Evolutionary conservation across 1,140 invertebrate species (phyloP), one percentile per base, ranked within the genome.

Genomic region (Bombus waltoni): DNA sequence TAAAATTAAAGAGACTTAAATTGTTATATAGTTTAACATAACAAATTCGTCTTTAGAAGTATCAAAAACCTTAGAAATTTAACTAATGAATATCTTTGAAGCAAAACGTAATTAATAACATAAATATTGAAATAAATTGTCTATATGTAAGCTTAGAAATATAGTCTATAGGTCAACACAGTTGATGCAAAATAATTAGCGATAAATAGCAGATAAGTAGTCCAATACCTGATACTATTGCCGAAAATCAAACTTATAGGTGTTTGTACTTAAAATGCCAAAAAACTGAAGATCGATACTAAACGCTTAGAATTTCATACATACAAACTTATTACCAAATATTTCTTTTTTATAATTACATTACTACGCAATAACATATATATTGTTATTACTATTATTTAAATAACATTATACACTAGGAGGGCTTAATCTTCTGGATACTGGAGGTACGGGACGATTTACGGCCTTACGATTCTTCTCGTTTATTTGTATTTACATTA

Each of bases 401-500:
- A 6, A 73, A 73, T 10, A 18, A 72, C 1, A 42, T 13, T n/a
- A n/a, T n/a, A 32, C 6, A 25, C 3, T 32, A 73, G n/a, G 71
- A 73, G 25, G 8, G 3, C 3, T 32, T 44, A 22, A 38, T 35
- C 42, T 53, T 70, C 42, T 53, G 65, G 47, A 59, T 59, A 15
- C n/a, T 57, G 5, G 53, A 47, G 35, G 22, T 22, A 57, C 32
- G 35, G 42, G 11, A 18, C n/a, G 32, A 78, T 9, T 42, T 13
- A 38, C 9, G 15, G 47, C 32, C 40, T 87, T n/a, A 40, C 71
- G 72, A 47, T 84, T 87, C 76, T 79, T 73, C 59, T 78, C 47
- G 59, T 87, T 87, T 84, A 87, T 87, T 87, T 76, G 66, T 83
- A 86, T 86, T 83, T 86, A 83, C 73, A 86, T 82, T 83, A 83